These are phyloP conservation scores for Beaufortia kweichowensis DNA, from an alignment of 2,113 vertebrate species.

Conservation along the genomic window DNA sequence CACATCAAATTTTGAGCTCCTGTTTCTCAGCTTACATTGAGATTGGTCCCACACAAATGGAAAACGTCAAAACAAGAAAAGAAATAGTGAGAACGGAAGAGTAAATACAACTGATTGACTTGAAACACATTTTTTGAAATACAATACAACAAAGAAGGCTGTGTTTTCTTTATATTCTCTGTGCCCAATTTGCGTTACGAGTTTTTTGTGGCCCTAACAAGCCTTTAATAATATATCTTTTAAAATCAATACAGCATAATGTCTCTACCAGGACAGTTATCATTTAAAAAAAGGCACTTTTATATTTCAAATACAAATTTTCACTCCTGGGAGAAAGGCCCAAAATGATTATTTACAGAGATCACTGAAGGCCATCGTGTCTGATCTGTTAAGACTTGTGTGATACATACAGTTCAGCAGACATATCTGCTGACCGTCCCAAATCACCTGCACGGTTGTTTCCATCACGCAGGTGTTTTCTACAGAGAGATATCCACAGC, in stretches of 20 bases:
- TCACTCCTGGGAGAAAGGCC: not conserved
- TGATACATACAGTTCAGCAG: not conserved
- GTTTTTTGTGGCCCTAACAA: not conserved
- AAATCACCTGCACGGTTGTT: not conserved
- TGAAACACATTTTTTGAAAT: not conserved
- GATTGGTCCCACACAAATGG: conserved; percentile 24
- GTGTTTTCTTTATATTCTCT: not conserved
- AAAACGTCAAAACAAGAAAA: not conserved
- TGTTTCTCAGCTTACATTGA: not conserved
- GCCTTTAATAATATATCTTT: not conserved
- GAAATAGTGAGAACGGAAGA: not conserved
- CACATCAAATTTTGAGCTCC: not conserved
- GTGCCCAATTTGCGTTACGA: not conserved
- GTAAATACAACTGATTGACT: not conserved
- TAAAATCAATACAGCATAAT: not conserved
- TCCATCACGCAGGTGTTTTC: not conserved
- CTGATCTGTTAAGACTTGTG: not conserved
- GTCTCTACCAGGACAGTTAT: not conserved
- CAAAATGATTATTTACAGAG: not conserved
- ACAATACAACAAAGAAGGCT: not conserved
- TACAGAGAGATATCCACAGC: not conserved
- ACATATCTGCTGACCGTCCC: not conserved
- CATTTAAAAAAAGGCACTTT: conserved; percentile 35
- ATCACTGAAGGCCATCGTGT: not conserved
- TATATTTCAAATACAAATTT: not conserved